These are phyloP conservation scores for Schizaphis graminum DNA, from an alignment of 2,888 invertebrate species.

Conservation along the genomic window DNA sequence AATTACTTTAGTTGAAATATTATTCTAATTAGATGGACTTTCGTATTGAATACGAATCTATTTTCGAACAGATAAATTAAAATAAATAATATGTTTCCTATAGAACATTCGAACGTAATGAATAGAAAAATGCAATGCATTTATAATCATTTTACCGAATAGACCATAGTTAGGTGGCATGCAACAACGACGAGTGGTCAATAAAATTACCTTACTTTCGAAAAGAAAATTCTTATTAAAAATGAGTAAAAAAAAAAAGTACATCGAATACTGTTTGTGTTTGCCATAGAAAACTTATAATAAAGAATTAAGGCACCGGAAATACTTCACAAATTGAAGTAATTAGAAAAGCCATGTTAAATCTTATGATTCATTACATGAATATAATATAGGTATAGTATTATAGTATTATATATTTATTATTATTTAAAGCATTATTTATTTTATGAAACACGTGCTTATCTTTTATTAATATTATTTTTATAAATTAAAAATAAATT, in stretches of 20 bases:
- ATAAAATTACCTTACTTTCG: background rate
- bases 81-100: background rate
- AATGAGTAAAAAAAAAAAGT: background rate
- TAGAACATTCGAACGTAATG: background rate
- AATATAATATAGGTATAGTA: too few relatives aligned
- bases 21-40: background rate
- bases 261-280: background rate
- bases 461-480: background rate
- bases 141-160: background rate
- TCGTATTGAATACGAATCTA: background rate
- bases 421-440: background rate
- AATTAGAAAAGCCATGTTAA: background rate
- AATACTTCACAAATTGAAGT: background rate
- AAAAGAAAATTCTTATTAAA: background rate
- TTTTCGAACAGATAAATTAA: background rate
- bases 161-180: background rate
- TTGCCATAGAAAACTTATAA: background rate
- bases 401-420: background rate
- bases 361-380: background rate
- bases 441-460: background rate
- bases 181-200: background rate
- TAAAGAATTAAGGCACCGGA: background rate
- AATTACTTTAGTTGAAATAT: background rate
- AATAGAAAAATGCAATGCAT: background rate
- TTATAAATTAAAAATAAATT: background rate